phyloP scores from a whole-genome alignment of 2,797 vertebrate species.

The Etheostoma nigrum region DNA sequence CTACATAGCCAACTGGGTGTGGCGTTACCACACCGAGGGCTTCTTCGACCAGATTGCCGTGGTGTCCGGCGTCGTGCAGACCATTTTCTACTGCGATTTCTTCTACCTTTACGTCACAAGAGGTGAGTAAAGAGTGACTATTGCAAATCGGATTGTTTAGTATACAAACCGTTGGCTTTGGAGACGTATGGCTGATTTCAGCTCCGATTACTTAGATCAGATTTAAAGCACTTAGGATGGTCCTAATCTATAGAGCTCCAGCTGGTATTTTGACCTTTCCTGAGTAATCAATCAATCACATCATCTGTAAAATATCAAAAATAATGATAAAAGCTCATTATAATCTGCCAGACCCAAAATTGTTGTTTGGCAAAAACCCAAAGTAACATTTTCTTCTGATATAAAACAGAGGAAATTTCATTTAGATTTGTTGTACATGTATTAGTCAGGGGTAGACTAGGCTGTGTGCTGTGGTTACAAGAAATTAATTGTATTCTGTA shows the following conservation, averaged over 20 bases:
- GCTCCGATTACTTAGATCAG: not conserved
- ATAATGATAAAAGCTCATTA: not conserved
- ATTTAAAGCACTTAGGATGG: not conserved
- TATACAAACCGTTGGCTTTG: not conserved
- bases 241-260: not conserved
- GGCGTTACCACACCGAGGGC: constrained; percentile 93
- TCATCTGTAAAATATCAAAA: not conserved
- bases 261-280: not conserved
- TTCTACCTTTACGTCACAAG: constrained; percentile 96
- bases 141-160: not conserved
- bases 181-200: not conserved
- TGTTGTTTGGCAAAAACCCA: not conserved
- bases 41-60: constrained; percentile 96
- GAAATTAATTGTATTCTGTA: not conserved
- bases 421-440: too few species aligned
- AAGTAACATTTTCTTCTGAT: not conserved
- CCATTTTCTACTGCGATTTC: constrained; percentile 98
- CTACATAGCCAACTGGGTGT: constrained; percentile 97
- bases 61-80: constrained; percentile 95
- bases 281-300: not conserved
- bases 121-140: constrained; percentile 81
- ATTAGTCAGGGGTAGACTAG: too few species aligned
- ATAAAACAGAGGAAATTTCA: not conserved
- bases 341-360: not conserved
- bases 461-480: not conserved